These are phyloP conservation scores for Tupaia chinensis DNA, from an alignment of 2,113 vertebrate genomes.

Conservation along the genomic window DNA sequence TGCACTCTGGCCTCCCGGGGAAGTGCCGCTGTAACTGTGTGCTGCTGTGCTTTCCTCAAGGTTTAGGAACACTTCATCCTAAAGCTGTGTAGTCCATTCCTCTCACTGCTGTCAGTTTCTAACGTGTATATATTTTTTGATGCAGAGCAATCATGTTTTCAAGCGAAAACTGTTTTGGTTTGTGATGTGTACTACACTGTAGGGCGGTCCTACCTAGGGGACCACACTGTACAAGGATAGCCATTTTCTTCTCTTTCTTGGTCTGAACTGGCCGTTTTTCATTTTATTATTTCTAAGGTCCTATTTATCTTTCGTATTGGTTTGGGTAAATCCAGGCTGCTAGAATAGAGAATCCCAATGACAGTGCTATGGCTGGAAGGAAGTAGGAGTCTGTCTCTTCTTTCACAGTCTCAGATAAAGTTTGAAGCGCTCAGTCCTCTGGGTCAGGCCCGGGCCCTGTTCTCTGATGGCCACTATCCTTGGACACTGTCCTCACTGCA, in stretches of 20 bases:
- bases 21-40: background rate
- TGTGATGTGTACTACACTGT: background rate
- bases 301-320: conserved; percentile 39
- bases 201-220: background rate
- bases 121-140: background rate
- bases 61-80: conserved; percentile 26
- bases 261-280: conserved; percentile 5
- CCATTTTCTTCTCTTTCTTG: background rate
- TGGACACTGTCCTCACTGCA: background rate
- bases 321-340: background rate
- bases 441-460: background rate
- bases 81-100: background rate
- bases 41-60: conserved; percentile 15
- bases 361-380: background rate
- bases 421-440: background rate
- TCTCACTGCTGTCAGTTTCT: background rate
- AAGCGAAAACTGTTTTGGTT: conserved; percentile 8
- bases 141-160: conserved; percentile 45
- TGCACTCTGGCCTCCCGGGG: background rate
- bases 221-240: background rate
- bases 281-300: conserved; percentile 52
- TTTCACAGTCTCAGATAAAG: background rate
- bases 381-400: background rate
- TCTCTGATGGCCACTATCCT: background rate
- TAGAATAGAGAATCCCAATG: background rate